Percentiles rank a stretch among this genome's conserved stretches.
Conservation (phyloP, 2,113 vertebrate species). For the Aix galericulata region DNA sequence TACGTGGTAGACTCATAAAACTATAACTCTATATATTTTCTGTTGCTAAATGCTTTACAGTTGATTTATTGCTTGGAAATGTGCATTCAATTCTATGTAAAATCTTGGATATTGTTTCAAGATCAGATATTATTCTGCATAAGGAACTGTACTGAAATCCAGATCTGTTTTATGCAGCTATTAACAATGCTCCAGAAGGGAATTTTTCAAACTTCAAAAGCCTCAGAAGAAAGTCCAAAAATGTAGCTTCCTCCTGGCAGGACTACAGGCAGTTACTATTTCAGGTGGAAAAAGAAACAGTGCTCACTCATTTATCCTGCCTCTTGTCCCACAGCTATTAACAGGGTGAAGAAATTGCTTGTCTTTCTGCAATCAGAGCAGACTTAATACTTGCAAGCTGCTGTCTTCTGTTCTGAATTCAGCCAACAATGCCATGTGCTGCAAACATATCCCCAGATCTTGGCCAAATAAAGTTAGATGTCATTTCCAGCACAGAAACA, state of each 20-base stretch:
- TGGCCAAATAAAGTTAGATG: not conserved
- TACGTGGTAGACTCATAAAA: not conserved
- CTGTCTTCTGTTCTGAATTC: not conserved
- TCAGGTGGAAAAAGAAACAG: not conserved
- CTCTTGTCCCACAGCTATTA: conserved; percentile 6
- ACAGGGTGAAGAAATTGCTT: not conserved
- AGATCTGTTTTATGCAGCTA: not conserved
- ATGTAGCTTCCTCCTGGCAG: not conserved
- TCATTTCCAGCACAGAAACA: not conserved
- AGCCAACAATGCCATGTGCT: not conserved
- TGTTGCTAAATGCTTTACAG: not conserved
- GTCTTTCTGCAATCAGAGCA: not conserved
- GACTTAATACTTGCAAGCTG: not conserved
- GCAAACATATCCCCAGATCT: not conserved
- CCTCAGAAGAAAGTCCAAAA: not conserved
- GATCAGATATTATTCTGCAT: not conserved
- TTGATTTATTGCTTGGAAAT: not conserved
- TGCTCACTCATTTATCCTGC: not conserved
- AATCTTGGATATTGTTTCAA: not conserved
- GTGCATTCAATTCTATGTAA: not conserved
- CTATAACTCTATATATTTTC: not conserved
- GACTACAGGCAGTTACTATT: not conserved
- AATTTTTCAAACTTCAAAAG: not conserved
- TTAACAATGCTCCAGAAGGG: not conserved
- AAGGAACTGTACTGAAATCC: not conserved